Conservation (phyloP, 64 coral and sea anemone genomes). For the Montipora efflorescens region DNA sequence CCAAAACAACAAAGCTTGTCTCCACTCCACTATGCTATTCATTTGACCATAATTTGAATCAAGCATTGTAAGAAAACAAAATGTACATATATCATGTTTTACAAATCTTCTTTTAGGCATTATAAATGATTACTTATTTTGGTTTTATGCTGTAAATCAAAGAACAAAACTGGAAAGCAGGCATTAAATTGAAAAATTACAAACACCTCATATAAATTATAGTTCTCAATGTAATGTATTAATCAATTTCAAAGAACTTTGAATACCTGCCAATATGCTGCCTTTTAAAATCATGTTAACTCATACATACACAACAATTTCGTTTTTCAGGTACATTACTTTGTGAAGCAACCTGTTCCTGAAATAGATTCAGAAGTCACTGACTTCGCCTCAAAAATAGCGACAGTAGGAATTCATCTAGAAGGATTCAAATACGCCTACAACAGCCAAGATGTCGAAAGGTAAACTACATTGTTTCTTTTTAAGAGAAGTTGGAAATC, state of each 20-base stretch:
- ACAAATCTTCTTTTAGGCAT: not conserved
- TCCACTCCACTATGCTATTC: not conserved
- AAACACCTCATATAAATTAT: not conserved
- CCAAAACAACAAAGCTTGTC: not conserved
- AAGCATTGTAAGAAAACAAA: not conserved
- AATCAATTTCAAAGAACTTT: not conserved
- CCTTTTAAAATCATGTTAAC: not conserved
- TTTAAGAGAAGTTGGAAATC: too few relatives aligned
- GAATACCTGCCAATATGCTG: not conserved
- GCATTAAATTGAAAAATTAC: not conserved
- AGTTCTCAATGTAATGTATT: not conserved
- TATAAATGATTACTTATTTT: not conserved
- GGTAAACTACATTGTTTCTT: slow-evolving; percentile 14
- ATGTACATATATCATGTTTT: not conserved
- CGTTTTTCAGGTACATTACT: slow-evolving; percentile 18
- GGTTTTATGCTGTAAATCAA: not conserved
- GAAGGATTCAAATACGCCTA: slow-evolving; percentile 12
- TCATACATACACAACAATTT: slow-evolving; percentile 9
- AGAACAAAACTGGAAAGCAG: not conserved
- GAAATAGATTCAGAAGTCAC: slow-evolving; percentile 16
- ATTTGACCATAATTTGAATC: not conserved
- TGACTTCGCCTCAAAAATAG: slow-evolving; percentile 23
- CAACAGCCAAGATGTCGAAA: slow-evolving; percentile 1
- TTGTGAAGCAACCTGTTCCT: slow-evolving; percentile 24
- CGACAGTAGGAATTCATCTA: slow-evolving; percentile 22